phyloP scores from a whole-genome alignment of 2,113 vertebrate species.

The Rhynchomys soricoides region DNA sequence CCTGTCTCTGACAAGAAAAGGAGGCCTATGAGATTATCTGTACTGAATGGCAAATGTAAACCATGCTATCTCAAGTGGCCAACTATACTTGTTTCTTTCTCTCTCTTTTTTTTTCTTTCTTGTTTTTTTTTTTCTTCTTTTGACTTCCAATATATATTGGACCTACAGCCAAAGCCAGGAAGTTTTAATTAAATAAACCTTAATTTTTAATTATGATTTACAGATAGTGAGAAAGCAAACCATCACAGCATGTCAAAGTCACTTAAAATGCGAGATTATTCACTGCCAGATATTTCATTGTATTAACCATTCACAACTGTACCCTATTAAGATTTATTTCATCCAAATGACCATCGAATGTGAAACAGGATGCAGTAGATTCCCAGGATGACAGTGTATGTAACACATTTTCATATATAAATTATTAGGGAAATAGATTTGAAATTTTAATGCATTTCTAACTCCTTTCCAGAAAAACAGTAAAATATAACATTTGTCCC shows the following conservation, averaged over 20 bases:
- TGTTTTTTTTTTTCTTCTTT: not conserved
- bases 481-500: not conserved
- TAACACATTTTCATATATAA: not conserved
- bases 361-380: not conserved
- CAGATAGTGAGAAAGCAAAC: conserved; percentile 49
- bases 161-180: conserved; percentile 70
- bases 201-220: conserved; percentile 64
- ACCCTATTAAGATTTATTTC: conserved; percentile 14
- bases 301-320: not conserved
- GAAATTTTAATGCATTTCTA: not conserved
- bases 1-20: conserved; percentile 66
- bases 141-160: not conserved
- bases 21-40: conserved; percentile 74
- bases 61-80: conserved; percentile 46
- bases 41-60: conserved; percentile 77
- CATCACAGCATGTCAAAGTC: conserved; percentile 43
- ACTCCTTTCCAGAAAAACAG: conserved; percentile 36
- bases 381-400: not conserved
- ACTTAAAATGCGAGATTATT: conserved; percentile 15
- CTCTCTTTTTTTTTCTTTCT: not conserved
- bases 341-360: conserved; percentile 27
- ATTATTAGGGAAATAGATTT: not conserved
- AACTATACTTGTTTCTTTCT: not conserved
- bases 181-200: conserved; percentile 68
- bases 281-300: conserved; percentile 7